phyloP scores from a whole-genome alignment of 2,888 invertebrate species.

The Drymonia ruficornis region DNA sequence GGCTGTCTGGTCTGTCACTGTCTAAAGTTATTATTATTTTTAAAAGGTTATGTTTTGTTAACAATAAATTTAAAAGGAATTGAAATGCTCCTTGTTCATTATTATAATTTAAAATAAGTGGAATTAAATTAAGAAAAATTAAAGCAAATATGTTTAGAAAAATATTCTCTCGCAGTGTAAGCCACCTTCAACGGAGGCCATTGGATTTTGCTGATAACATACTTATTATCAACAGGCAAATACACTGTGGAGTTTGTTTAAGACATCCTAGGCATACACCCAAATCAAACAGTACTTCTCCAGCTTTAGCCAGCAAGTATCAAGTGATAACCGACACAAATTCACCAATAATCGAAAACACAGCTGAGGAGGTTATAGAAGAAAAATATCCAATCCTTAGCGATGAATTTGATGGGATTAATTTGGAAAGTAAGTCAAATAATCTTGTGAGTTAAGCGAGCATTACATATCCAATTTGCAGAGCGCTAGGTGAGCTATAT shows the following conservation, averaged over 20 bases:
- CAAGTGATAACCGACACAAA: slow-evolving; percentile 89
- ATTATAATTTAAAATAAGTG: not conserved
- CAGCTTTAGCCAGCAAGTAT: slow-evolving; percentile 85
- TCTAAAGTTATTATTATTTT: not conserved
- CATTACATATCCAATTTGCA: no score
- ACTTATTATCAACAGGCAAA: slow-evolving; percentile 53
- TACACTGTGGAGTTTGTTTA: slow-evolving; percentile 67
- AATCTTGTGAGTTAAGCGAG: no score
- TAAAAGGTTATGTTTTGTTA: slow-evolving; percentile 1
- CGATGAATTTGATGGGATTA: slow-evolving; percentile 87
- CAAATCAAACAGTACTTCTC: slow-evolving; percentile 67
- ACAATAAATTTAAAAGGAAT: no score
- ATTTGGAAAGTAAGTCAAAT: slow-evolving; percentile 82
- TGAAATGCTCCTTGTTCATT: not conserved
- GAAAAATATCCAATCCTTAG: slow-evolving; percentile 63
- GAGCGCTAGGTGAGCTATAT: no score
- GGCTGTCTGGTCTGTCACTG: no score
- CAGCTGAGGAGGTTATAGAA: slow-evolving; percentile 86
- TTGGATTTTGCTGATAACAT: slow-evolving; percentile 37
- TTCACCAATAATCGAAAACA: slow-evolving; percentile 88
- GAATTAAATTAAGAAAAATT: not conserved
- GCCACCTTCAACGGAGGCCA: slow-evolving; percentile 20
- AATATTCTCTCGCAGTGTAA: slow-evolving; percentile 31
- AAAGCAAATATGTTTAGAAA: slow-evolving; percentile 39
- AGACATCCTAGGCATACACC: slow-evolving; percentile 66